Evolutionary conservation across 2,888 invertebrate genomes (phyloP).

Genomic region (Anorthoa munda): DNA sequence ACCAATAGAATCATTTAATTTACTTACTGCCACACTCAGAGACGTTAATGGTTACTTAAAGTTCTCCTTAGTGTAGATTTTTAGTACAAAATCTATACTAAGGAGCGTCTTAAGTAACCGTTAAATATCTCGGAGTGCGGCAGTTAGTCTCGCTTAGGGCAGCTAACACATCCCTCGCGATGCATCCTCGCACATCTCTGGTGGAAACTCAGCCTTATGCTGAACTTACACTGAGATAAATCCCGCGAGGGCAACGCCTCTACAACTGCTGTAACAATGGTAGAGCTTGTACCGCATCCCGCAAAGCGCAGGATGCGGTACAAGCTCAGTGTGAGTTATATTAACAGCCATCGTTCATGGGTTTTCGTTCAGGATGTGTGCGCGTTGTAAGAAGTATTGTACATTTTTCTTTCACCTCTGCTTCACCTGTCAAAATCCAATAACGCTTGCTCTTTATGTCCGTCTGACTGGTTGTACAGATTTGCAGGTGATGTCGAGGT

Average conservation of each 20-base stretch:
- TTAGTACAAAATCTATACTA: too few relatives aligned
- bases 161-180: too few relatives aligned
- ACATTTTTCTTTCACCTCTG: slow-evolving; percentile 64
- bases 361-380: slow-evolving; percentile 1
- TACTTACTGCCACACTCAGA: too few relatives aligned
- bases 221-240: background rate
- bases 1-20: too few relatives aligned
- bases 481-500: slow-evolving; percentile 67
- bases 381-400: slow-evolving; percentile 52
- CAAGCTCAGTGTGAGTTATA: background rate
- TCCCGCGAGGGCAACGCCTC: background rate
- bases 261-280: background rate
- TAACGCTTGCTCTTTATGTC: slow-evolving; percentile 60
- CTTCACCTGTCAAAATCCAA: slow-evolving; percentile 70
- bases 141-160: too few relatives aligned
- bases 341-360: background rate
- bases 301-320: too few relatives aligned
- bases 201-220: too few relatives aligned
- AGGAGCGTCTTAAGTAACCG: too few relatives aligned
- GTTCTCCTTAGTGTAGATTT: too few relatives aligned
- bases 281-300: background rate
- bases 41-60: too few relatives aligned
- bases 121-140: too few relatives aligned
- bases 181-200: too few relatives aligned
- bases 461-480: slow-evolving; percentile 61